A percentile compares a stretch with the other conserved stretches of the same genome.
phyloP scores from a whole-genome alignment of 2,888 invertebrate species.

The Boloria selene region DNA sequence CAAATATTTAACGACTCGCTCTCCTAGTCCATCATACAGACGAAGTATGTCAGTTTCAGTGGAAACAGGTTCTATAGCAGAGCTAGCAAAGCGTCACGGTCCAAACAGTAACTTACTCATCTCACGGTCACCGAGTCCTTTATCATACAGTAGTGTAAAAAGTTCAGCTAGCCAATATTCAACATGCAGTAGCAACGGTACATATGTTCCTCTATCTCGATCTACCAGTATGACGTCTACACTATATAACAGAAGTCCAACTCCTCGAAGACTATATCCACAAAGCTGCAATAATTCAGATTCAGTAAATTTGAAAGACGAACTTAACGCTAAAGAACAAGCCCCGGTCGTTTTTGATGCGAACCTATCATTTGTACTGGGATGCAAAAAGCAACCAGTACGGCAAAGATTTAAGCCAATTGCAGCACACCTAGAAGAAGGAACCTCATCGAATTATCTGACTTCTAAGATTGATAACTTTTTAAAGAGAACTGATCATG shows the following conservation, averaged over 20 bases:
- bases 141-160: conserved; percentile 63
- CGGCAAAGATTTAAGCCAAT: conserved; percentile 86
- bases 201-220: conserved; percentile 69
- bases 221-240: conserved; percentile 72
- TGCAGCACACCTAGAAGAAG: conserved; percentile 89
- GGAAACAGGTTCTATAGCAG: conserved; percentile 77
- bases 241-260: conserved; percentile 70
- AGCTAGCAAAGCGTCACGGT: conserved; percentile 72
- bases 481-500: conserved; percentile 91
- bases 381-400: conserved; percentile 86
- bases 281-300: conserved; percentile 79
- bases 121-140: conserved; percentile 83
- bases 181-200: conserved; percentile 75
- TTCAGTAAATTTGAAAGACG: conserved; percentile 82
- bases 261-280: conserved; percentile 87
- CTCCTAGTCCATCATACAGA: conserved; percentile 69
- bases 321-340: conserved; percentile 85
- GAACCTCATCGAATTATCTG: conserved; percentile 89
- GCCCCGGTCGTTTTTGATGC: conserved; percentile 92
- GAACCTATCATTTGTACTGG: conserved; percentile 89
- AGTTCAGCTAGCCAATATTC: conserved; percentile 75
- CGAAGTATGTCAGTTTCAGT: conserved; percentile 70
- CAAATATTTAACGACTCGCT: conserved; percentile 58
- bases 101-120: conserved; percentile 59
- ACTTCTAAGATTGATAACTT: conserved; percentile 90